Conservation (phyloP, 2,888 invertebrate species). For the Agrotis exclamationis region DNA sequence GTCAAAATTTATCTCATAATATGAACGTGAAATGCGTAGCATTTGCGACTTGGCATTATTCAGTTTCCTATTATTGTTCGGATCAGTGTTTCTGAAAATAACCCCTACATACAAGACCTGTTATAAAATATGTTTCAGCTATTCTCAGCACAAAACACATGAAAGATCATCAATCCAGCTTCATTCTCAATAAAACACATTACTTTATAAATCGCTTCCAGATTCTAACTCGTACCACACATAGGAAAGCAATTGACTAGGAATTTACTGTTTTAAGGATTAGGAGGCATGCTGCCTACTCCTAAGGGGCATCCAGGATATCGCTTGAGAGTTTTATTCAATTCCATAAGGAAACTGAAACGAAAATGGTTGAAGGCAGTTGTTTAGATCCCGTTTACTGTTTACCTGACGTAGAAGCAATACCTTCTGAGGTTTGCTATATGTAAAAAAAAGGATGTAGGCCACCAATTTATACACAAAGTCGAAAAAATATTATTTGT, state of each 20-base stretch:
- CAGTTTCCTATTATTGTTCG: too few species aligned
- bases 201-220: conserved; percentile 13
- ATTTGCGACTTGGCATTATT: too few species aligned
- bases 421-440: too few species aligned
- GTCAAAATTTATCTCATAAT: too few species aligned
- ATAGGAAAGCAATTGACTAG: conserved; percentile 67
- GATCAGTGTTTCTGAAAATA: too few species aligned
- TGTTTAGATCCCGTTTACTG: not conserved
- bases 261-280: conserved; percentile 77
- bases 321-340: conserved; percentile 69
- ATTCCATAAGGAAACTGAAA: conserved; percentile 64
- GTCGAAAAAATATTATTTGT: too few species aligned
- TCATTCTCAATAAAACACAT: not conserved
- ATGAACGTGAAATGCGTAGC: too few species aligned
- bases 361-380: conserved; percentile 31
- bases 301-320: conserved; percentile 59
- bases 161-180: not conserved
- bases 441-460: too few species aligned
- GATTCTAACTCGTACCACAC: conserved; percentile 60
- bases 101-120: too few species aligned
- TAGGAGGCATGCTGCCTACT: conserved; percentile 69
- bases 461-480: too few species aligned
- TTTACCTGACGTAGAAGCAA: not conserved
- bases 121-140: too few species aligned
- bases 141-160: too few species aligned